These are phyloP conservation scores for Menidia menidia DNA, from an alignment of 2,797 vertebrate genomes.

Conservation along the genomic window DNA sequence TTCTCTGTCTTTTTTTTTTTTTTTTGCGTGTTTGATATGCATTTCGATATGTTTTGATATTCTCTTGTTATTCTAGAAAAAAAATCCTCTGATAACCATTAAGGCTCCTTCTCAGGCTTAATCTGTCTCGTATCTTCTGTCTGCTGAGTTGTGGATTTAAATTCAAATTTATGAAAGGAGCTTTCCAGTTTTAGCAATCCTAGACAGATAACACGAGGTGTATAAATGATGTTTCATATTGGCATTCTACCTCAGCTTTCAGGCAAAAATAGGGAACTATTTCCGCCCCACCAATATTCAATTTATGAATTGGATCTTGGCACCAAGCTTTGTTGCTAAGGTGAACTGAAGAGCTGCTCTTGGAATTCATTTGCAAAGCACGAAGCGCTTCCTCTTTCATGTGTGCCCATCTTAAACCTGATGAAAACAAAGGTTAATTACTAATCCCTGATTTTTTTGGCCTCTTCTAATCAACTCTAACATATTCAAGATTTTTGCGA, in stretches of 20 bases:
- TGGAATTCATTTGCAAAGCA: conserved; percentile 60
- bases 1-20: conserved; percentile 5
- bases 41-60: background rate
- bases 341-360: conserved; percentile 43
- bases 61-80: conserved; percentile 14
- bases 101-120: conserved; percentile 30
- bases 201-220: conserved; percentile 45
- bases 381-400: conserved; percentile 16
- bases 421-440: conserved; percentile 65
- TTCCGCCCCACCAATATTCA: conserved; percentile 36
- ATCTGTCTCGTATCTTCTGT: conserved; percentile 12
- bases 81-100: conserved; percentile 17
- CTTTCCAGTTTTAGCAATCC: conserved; percentile 37
- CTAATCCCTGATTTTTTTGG: conserved; percentile 48
- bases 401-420: conserved; percentile 35
- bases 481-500: conserved; percentile 57
- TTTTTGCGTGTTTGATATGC: conserved; percentile 7
- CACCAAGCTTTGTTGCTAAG: conserved; percentile 32
- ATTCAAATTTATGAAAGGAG: conserved; percentile 49
- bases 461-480: conserved; percentile 43
- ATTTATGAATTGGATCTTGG: conserved; percentile 43
- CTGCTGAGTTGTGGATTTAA: conserved; percentile 32
- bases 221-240: conserved; percentile 55
- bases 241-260: conserved; percentile 38
- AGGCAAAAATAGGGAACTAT: conserved; percentile 19